Evolutionary conservation across 2,888 invertebrate genomes (phyloP).

Genomic region (Hyposoter dolosus): DNA sequence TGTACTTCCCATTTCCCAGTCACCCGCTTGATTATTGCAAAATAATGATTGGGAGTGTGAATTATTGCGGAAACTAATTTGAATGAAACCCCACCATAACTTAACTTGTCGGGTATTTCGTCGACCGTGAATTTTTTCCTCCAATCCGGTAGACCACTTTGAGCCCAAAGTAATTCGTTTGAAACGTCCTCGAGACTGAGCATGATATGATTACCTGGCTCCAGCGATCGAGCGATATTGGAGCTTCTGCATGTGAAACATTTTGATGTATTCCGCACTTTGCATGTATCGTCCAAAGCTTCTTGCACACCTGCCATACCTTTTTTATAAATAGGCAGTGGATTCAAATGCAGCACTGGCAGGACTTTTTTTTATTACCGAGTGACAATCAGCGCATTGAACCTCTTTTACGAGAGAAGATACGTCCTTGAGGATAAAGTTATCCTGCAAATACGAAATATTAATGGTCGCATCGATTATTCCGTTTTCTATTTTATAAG

Average conservation of each 20-base stretch:
- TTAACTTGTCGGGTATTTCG: background rate
- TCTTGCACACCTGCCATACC: conserved; percentile 17
- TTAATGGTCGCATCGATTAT: conserved; percentile 46
- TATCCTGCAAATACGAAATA: conserved; percentile 16
- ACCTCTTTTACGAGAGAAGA: background rate
- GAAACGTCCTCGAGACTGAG: background rate
- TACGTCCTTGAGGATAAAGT: background rate
- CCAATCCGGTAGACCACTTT: background rate
- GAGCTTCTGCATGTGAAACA: background rate
- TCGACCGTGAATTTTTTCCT: conserved; percentile 3
- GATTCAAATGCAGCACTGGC: background rate
- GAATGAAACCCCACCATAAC: background rate
- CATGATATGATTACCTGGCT: background rate
- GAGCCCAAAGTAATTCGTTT: background rate
- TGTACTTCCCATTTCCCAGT: conserved; percentile 58
- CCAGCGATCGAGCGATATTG: background rate
- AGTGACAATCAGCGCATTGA: background rate
- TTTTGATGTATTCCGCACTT: background rate
- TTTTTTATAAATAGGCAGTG: background rate
- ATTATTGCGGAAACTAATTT: conserved; percentile 48
- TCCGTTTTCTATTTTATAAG: conserved; percentile 20
- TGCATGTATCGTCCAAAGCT: background rate
- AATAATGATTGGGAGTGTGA: conserved; percentile 42
- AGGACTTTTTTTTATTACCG: background rate
- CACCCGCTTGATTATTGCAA: conserved; percentile 36